Evolutionary conservation across 2,113 vertebrate genomes (phyloP).

Genomic region (Terrapene triunguis): DNA sequence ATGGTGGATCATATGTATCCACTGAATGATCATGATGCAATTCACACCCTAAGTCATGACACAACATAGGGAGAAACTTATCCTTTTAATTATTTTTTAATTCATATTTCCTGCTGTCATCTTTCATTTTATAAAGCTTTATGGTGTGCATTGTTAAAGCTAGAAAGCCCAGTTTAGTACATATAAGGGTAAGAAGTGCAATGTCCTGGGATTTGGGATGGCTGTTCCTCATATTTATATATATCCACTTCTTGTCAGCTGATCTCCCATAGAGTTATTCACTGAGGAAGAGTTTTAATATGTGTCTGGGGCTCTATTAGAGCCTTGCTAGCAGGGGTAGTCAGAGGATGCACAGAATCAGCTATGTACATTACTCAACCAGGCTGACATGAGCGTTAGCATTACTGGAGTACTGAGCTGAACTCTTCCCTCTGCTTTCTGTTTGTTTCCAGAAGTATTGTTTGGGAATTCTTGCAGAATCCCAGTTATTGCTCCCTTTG

Average conservation of each 20-base stretch:
- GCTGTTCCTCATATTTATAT: not conserved
- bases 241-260: not conserved
- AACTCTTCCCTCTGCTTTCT: not conserved
- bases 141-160: not conserved
- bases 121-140: not conserved
- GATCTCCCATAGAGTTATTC: not conserved
- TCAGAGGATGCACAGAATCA: not conserved
- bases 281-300: not conserved
- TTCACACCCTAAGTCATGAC: not conserved
- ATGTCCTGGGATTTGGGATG: not conserved
- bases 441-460: not conserved
- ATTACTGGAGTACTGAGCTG: not conserved
- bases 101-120: not conserved
- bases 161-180: not conserved
- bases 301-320: slow-evolving; percentile 5
- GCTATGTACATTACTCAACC: not conserved
- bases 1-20: not conserved
- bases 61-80: not conserved
- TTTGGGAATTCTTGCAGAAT: not conserved
- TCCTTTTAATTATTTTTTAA: not conserved
- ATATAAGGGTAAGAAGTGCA: not conserved
- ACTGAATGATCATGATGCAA: not conserved
- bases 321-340: not conserved
- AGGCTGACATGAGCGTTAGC: not conserved
- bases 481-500: not conserved